Evolutionary conservation across 2,113 vertebrate species (phyloP), one percentile per base, ranked within the genome.

Genomic region (Girardinichthys multiradiatus): DNA sequence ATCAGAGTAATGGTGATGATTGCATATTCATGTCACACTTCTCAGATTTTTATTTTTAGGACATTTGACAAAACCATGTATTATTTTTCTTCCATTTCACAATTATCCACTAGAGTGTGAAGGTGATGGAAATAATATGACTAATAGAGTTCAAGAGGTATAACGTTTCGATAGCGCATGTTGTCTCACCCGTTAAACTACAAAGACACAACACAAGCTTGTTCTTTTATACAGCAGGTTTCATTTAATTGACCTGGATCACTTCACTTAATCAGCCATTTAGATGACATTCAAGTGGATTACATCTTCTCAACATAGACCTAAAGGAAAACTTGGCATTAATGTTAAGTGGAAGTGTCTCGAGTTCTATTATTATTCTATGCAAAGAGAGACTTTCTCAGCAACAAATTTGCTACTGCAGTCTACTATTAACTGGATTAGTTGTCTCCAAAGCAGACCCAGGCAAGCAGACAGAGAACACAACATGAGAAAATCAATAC

Each of bases 211-310:
- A 2, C 37, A 42, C 65, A 24, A 42, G 10, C 27, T 6, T 42
- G 57, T 39, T 70, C 27, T 28, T 70, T 60, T 70, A 10, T 28
- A 28, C 27, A 26, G 30, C 14, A 29, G 57, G 15, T 61, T 21
- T 10, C 31, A 30, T 61, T 70, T 70, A 19, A 37, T 13, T 39
- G 54, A 60, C 35, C 29, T 60, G 57, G 59, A 70, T 60, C 68
- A 5, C 68, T 70, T 60, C 37, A 27, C 59, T 19, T 30, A 19
- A 60, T 42, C 17, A 27, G 12, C 17, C 17, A 5, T 70, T 70
- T 19, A 60, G 27, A 60, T 60, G 57, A 60, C 57, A 45, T 70
- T 70, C 35, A 45, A 58, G 27, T 70, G 57, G 57, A 60, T 70
- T 70, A 42, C 35, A 70, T 42, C 37, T 6, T 15, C 57, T 60